Evolutionary conservation across 2,797 vertebrate genomes (phyloP), one percentile per base, ranked within the genome.

Genomic region (Sitta carolinensis): DNA sequence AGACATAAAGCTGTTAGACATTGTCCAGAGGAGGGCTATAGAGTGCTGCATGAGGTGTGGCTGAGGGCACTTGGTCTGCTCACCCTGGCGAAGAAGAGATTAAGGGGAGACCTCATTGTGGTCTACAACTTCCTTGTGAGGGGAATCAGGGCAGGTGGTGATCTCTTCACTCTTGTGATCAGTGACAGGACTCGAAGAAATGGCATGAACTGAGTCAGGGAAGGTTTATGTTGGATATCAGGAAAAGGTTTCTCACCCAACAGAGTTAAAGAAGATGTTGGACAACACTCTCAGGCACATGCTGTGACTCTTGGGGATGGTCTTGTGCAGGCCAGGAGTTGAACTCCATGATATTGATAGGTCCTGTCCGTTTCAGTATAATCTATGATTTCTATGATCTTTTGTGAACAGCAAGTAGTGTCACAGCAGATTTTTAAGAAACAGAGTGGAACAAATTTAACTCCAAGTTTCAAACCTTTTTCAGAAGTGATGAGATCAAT

Each of bases 1-100:
- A 29, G 23, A 11, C 19, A 51, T 12, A 52, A 45, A 59, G 16
- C 19, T 45, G 10, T 23, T 38, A 25, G 15, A 68, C 10, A n/a
- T 23, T 59, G 10, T 52, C 29, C 82, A 68, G 40, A 76, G 23
- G 15, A 59, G 5, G 7, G 7, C 45, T 27, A 52, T 0, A 0
- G 25, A 30, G n/a, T 11, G 27, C 14, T 43, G 15, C 27, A 2
- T 38, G 62, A 43, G 18, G 8, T 3, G 4, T 19, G 21, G 36
- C 14, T 67, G 52, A 51, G 3, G 7, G 7, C 27, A 32, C 27
- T 29, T 26, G 11, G 5, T 16, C 22, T 32, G 4, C 16, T 67
- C 38, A 51, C 22, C 22, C 47, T 27, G 23, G 17, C 30, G 43
- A 47, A 47, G 38, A 51, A n/a, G 18, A 58, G 45, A 38, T 16